Evolutionary conservation across 2,888 invertebrate species (phyloP).

Genomic region (Cepaea hortensis): DNA sequence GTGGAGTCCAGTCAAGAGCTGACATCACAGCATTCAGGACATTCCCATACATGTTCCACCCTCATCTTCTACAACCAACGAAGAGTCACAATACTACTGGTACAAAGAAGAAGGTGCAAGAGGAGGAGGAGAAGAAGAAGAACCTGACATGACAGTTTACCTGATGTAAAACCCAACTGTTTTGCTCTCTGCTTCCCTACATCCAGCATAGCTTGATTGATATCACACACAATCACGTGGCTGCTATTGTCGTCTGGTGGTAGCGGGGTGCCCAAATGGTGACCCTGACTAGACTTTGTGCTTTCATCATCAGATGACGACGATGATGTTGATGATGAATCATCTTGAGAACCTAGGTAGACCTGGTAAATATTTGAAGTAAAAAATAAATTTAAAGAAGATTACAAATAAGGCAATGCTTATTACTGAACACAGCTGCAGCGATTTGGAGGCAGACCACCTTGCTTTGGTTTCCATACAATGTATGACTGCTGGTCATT

Average conservation of each 20-base stretch:
- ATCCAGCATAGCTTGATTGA: constrained; percentile 93
- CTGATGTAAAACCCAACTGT: constrained; percentile 79
- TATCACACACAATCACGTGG: constrained; percentile 83
- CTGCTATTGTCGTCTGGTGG: constrained; percentile 36
- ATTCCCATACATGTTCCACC: too few relatives aligned
- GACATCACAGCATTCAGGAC: too few relatives aligned
- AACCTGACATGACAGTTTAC: constrained; percentile 36
- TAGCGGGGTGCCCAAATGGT: not conserved
- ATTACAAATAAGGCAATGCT: not conserved
- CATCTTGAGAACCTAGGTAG: constrained; percentile 47
- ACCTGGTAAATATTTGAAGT: constrained; percentile 11
- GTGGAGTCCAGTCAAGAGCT: too few relatives aligned
- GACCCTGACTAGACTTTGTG: not conserved
- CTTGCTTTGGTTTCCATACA: too few relatives aligned
- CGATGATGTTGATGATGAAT: constrained; percentile 32
- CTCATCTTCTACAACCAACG: too few relatives aligned
- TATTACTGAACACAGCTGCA: not conserved
- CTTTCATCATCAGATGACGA: constrained; percentile 48
- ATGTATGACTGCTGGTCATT: too few relatives aligned
- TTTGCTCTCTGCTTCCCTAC: constrained; percentile 88
- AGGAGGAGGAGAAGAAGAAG: too few relatives aligned
- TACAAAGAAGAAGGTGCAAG: too few relatives aligned
- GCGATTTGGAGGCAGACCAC: too few relatives aligned
- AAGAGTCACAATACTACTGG: too few relatives aligned
- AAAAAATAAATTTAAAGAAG: not conserved